A percentile compares a stretch with the other conserved stretches of the same genome.
Evolutionary conservation across 2,888 invertebrate genomes (phyloP).

Genomic region (Caradrina clavipalpis): DNA sequence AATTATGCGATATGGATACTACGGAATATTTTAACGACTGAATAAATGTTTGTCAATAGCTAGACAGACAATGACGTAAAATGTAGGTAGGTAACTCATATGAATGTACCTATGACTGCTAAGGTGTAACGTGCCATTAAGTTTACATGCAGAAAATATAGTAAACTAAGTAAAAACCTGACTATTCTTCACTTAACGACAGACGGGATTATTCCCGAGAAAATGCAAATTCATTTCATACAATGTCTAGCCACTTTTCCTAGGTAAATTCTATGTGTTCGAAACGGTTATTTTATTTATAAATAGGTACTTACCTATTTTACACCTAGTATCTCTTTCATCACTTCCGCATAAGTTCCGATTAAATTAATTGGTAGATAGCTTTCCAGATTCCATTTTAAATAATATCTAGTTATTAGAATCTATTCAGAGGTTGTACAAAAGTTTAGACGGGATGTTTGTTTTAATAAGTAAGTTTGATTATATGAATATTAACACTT

Average conservation of each 20-base stretch:
- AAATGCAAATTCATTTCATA: neutral
- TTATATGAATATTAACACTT: constrained; percentile 16
- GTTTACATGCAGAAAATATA: too few species aligned
- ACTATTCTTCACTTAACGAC: neutral
- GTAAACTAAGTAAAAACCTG: neutral
- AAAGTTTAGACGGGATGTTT: too few species aligned
- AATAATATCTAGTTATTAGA: neutral
- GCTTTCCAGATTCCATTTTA: neutral
- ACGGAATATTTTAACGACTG: constrained; percentile 37
- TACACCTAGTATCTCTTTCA: too few species aligned
- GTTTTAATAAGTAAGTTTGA: neutral
- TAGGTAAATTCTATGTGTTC: neutral
- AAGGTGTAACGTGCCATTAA: too few species aligned
- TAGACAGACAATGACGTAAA: constrained; percentile 3
- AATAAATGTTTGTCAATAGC: constrained; percentile 37
- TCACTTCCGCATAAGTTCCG: too few species aligned
- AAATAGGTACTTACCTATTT: too few species aligned
- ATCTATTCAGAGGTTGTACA: too few species aligned
- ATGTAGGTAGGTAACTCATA: neutral
- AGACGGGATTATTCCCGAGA: neutral
- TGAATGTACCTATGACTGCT: neutral
- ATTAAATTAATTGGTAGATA: neutral
- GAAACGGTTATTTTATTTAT: neutral
- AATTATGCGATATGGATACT: constrained; percentile 38
- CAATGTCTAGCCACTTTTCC: too few species aligned